Conservation (phyloP, 2,888 invertebrate species). For the Pterostichus madidus region DNA sequence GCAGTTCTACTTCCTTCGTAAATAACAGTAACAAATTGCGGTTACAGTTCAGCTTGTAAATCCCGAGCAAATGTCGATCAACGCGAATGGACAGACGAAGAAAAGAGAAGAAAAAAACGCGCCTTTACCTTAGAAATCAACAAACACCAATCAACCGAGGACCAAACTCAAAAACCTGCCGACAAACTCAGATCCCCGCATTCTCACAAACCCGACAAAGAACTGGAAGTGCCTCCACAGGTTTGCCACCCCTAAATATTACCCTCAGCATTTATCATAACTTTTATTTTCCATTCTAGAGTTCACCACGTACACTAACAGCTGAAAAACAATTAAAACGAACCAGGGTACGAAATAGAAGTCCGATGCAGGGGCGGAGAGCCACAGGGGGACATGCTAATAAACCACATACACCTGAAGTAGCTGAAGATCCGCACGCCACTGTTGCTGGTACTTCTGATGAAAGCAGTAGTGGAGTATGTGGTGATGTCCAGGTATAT, state of each 20-base stretch:
- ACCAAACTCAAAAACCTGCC: slow-evolving; percentile 60
- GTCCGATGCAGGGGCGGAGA: slow-evolving; percentile 75
- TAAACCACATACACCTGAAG: slow-evolving; percentile 66
- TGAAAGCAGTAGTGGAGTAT: slow-evolving; percentile 76
- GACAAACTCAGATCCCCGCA: slow-evolving; percentile 59
- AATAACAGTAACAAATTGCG: too few species aligned
- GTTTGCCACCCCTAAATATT: neutral
- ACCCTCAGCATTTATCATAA: neutral
- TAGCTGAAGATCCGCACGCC: slow-evolving; percentile 43
- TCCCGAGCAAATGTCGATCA: slow-evolving; percentile 71
- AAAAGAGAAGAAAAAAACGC: slow-evolving; percentile 85
- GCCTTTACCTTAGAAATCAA: slow-evolving; percentile 88
- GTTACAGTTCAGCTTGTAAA: slow-evolving; percentile 76
- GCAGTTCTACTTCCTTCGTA: too few species aligned
- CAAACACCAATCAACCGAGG: slow-evolving; percentile 76
- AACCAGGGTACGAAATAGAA: slow-evolving; percentile 74
- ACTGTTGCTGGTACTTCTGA: slow-evolving; percentile 74
- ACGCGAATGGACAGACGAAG: slow-evolving; percentile 84
- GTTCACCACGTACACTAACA: slow-evolving; percentile 63
- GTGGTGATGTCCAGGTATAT: slow-evolving; percentile 67
- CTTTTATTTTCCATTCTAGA: neutral
- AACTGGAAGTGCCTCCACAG: slow-evolving; percentile 52
- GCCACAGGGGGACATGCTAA: slow-evolving; percentile 61
- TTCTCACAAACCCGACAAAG: slow-evolving; percentile 26
- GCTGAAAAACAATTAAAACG: slow-evolving; percentile 74